Percentiles rank a stretch among this genome's conserved stretches.
These are phyloP conservation scores for Operophtera brumata DNA, from an alignment of 2,888 invertebrate genomes.

Conservation along the genomic window DNA sequence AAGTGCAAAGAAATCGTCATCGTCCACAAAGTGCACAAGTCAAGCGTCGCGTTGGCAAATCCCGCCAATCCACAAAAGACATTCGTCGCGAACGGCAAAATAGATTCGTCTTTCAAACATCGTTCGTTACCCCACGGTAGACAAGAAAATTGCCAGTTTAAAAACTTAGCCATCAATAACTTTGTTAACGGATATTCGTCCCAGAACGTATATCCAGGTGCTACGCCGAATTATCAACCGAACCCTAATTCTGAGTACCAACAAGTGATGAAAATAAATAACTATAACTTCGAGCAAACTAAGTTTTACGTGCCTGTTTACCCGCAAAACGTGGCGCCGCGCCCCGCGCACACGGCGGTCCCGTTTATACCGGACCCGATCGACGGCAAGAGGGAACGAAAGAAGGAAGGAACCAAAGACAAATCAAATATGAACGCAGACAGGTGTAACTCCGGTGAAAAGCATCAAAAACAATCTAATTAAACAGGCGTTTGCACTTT, in stretches of 20 bases:
- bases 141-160: slow-evolving; percentile 55
- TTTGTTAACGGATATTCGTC: slow-evolving; percentile 43
- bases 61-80: slow-evolving; percentile 22
- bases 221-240: slow-evolving; percentile 31
- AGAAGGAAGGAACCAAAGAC: slow-evolving; percentile 32
- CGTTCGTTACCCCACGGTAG: slow-evolving; percentile 30
- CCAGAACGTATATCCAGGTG: slow-evolving; percentile 37
- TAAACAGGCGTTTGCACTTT: too few relatives aligned
- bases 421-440: slow-evolving; percentile 29
- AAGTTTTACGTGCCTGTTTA: slow-evolving; percentile 46
- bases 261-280: slow-evolving; percentile 41
- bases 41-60: slow-evolving; percentile 28
- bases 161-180: slow-evolving; percentile 56
- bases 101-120: slow-evolving; percentile 38
- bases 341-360: slow-evolving; percentile 26
- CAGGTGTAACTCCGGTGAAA: slow-evolving; percentile 23
- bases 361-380: slow-evolving; percentile 25
- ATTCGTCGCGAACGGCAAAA: slow-evolving; percentile 38
- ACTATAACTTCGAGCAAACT: slow-evolving; percentile 46
- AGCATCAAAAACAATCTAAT: slow-evolving; percentile 28
- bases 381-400: slow-evolving; percentile 31
- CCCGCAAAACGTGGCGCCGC: slow-evolving; percentile 38
- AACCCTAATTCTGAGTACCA: slow-evolving; percentile 37
- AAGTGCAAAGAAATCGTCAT: slow-evolving; percentile 61
- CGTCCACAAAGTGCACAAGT: slow-evolving; percentile 44